Evolutionary conservation across 2,888 invertebrate genomes (phyloP), one percentile per base, ranked within the genome.

Genomic region (Hyles lineata): DNA sequence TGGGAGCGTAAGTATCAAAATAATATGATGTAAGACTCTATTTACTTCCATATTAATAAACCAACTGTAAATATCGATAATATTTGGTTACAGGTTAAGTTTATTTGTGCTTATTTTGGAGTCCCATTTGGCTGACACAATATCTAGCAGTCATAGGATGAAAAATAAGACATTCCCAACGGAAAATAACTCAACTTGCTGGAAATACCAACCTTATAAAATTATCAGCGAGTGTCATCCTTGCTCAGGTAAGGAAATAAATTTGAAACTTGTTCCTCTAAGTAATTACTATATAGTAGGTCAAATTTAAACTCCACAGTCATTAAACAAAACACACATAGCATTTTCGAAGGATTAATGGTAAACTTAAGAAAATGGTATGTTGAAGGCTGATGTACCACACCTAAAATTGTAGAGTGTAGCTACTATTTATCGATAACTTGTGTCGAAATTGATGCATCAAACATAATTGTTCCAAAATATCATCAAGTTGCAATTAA

Each of bases 101-200:
- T 95, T 98, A 79, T 90, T 98, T 67, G 97, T 98, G 70, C 93
- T 98, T 62, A 97, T 98, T 82, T 95, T 98, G 74, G 98, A 98
- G 90, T 98, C 98, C 74, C 96, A 96, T 77, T 86, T 94, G 77
- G 94, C 95, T n/a, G 94, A 95, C 75, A 90, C 92, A 70, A 79
- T 94, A 72, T 92, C 94, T 1, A 96, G 96, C 71, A 96, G 96
- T 29, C 96, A 96, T 72, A 94, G 93, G 80, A 91, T 95, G 77
- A 95, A 93, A 81, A 96, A 95, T 82, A 96, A 96, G 80, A 96
- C 96, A 52, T 97, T 96, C 86, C 95, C 96, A 11, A 95, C 96
- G 19, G 97, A 97, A 87, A 97, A 97, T 80, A 98, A 97, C 87
- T 96, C 97, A 0, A 97, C 96, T 15, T 98, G 98, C 87, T 96